Conservation (phyloP, 1,140 invertebrate genomes). For the Eupristina koningsbergeri region DNA sequence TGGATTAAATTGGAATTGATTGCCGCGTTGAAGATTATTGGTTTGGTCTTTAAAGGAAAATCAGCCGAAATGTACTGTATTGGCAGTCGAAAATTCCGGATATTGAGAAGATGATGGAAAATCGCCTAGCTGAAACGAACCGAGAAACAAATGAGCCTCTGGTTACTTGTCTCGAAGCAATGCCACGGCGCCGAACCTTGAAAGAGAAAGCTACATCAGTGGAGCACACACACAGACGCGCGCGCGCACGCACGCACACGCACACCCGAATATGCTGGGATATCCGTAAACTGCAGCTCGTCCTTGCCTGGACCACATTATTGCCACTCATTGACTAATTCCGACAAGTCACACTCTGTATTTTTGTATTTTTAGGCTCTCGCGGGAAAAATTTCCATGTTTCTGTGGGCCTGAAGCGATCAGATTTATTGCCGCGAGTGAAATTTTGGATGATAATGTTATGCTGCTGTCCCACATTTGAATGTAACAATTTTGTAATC, state of each 20-base stretch:
- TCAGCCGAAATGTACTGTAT: neutral
- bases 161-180: neutral
- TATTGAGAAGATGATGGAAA: neutral
- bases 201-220: constrained; percentile 38
- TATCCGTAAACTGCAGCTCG: neutral
- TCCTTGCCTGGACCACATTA: neutral
- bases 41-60: neutral
- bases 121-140: neutral
- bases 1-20: too few species aligned
- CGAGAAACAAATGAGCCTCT: neutral
- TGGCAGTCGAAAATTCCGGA: neutral
- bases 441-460: constrained; percentile 1
- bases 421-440: neutral
- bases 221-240: neutral
- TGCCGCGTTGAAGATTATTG: neutral
- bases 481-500: neutral
- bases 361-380: neutral
- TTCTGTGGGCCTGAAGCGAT: neutral
- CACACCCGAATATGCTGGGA: neutral
- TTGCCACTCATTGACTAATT: neutral
- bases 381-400: neutral
- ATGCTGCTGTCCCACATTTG: neutral
- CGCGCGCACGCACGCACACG: neutral
- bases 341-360: neutral
- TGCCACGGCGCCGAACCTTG: constrained; percentile 21